Evolutionary conservation across 2,888 invertebrate genomes (phyloP).

Genomic region (Anoncus sp.): DNA sequence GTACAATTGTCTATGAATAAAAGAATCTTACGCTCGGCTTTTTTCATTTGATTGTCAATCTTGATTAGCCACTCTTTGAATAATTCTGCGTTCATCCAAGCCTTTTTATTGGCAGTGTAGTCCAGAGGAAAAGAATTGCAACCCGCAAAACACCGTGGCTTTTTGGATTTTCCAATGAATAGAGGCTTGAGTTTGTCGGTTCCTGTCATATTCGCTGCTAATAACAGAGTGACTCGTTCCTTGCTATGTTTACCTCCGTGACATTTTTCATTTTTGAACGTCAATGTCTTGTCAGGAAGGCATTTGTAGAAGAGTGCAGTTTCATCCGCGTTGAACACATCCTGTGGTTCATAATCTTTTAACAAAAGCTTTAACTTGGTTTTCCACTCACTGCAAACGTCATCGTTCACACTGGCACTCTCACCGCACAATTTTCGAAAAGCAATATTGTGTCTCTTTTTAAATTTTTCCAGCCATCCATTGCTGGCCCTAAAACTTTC

Average conservation of each 20-base stretch:
- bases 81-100: slow-evolving; percentile 78
- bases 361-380: too few relatives aligned
- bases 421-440: too few relatives aligned
- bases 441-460: too few relatives aligned
- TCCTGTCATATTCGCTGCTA: slow-evolving; percentile 75
- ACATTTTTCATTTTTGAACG: slow-evolving; percentile 74
- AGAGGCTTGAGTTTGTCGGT: slow-evolving; percentile 75
- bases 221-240: slow-evolving; percentile 74
- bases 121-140: slow-evolving; percentile 71
- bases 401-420: too few relatives aligned
- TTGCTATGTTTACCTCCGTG: slow-evolving; percentile 77
- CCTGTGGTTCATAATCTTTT: too few relatives aligned
- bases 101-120: slow-evolving; percentile 74
- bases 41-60: slow-evolving; percentile 71
- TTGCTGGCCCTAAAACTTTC: too few relatives aligned
- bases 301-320: slow-evolving; percentile 70
- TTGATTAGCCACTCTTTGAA: slow-evolving; percentile 67
- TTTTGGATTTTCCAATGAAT: slow-evolving; percentile 76
- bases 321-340: slow-evolving; percentile 75
- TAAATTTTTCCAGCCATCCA: too few relatives aligned
- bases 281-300: slow-evolving; percentile 70
- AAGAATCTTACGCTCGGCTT: slow-evolving; percentile 70
- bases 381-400: too few relatives aligned
- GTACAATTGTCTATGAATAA: slow-evolving; percentile 74
- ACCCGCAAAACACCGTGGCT: slow-evolving; percentile 66